phyloP scores from a whole-genome alignment of 2,113 vertebrate genomes.

The Lycaon pictus region DNA sequence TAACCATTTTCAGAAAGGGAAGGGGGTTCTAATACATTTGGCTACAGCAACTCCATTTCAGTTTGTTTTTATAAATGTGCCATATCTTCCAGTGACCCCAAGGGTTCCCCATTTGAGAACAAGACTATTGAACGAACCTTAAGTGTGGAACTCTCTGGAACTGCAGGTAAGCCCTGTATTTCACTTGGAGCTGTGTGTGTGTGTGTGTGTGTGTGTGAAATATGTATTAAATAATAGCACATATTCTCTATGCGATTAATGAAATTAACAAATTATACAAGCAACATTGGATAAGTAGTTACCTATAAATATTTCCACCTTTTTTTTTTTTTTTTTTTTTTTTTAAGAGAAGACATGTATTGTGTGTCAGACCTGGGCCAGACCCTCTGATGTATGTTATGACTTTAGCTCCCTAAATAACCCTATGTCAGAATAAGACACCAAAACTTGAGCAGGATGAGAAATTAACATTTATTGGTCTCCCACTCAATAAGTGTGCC shows the following conservation, averaged over 20 bases:
- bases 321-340: neutral
- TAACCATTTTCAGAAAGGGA: slow-evolving; percentile 93
- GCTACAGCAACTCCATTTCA: slow-evolving; percentile 93
- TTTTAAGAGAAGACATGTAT: neutral
- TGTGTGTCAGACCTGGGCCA: neutral
- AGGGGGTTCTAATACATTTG: slow-evolving; percentile 94
- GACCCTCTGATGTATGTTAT: neutral
- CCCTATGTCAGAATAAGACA: neutral
- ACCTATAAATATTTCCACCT: slow-evolving; percentile 20
- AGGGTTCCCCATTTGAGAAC: slow-evolving; percentile 99
- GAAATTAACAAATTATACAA: neutral
- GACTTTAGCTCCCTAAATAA: neutral
- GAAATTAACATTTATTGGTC: neutral
- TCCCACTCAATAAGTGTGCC: neutral
- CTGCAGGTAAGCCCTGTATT: slow-evolving; percentile 95
- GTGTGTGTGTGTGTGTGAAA: neutral
- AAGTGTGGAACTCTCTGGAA: slow-evolving; percentile 99
- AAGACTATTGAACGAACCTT: slow-evolving; percentile 99
- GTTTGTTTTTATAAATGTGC: slow-evolving; percentile 93
- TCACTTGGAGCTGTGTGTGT: slow-evolving; percentile 60
- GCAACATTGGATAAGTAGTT: neutral
- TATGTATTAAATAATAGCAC: neutral
- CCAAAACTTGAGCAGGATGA: neutral
- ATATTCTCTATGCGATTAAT: slow-evolving; percentile 59
- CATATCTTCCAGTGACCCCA: slow-evolving; percentile 99